Evolutionary conservation across 2,888 invertebrate genomes (phyloP), one percentile per base, ranked within the genome.

Genomic region (Platycheirus albimanus): DNA sequence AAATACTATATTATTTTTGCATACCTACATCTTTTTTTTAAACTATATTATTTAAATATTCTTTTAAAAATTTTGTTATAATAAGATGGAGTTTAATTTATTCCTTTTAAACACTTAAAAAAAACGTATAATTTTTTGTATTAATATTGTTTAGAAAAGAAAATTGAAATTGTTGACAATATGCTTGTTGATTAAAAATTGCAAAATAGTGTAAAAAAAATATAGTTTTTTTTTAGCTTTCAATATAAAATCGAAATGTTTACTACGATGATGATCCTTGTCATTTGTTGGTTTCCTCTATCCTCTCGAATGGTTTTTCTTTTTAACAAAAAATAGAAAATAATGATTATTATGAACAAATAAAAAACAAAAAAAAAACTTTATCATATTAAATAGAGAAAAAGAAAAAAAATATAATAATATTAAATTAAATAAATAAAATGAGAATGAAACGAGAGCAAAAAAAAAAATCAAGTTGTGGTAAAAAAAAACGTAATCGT

Each of bases 401-500:
- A n/a, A 58, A 75, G 30, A 19, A 43, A 47, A 75, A 43, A 3
- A n/a, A 56, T 8, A 56, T 54, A 66, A 49, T n/a, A 43, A 19
- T 38, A 66, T n/a, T 15, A 20, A 17, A 30, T 1, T 30, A 19
- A 41, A 41, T 0, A 56, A 56, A 38, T 41, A 15, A 41, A 24
- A 33, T 41, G 15, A 41, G 5, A 41, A 15, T 24, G 6, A 56
- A 56, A 58, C 54, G 49, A 56, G 54, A 33, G 28, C 17, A 41
- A n/a, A 19, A 66, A 69, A 66, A 51, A 64, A 61, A 49, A 38
- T n/a, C 36, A 72, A 52, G 70, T 78, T 71, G 76, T 66, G 75
- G 80, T 81, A 38, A 61, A n/a, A n/a, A n/a, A n/a, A n/a, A 77
- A 56, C 71, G 66, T 76, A 80, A 76, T 58, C 64, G 71, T 77